Evolutionary conservation across 37 sponge, comb jelly and placozoan genomes (phyloP).

Genomic region (Beroe forskalii): DNA sequence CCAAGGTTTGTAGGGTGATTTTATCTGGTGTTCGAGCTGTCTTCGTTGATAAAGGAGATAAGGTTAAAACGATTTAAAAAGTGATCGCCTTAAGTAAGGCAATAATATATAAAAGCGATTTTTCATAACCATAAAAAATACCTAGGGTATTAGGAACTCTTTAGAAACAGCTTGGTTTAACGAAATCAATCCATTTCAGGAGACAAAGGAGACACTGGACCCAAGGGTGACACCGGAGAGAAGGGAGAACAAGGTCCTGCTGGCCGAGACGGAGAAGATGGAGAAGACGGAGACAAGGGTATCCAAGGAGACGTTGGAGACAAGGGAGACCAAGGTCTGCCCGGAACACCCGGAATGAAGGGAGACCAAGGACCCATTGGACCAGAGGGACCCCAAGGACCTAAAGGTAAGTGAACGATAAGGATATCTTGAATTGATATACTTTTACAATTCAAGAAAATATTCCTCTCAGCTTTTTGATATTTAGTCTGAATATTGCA

Average conservation of each 20-base stretch:
- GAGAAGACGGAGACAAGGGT: constrained; percentile 1
- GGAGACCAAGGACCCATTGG: background rate
- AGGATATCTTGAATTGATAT: background rate
- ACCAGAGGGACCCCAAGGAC: constrained; percentile 25
- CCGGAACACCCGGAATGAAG: constrained; percentile 28
- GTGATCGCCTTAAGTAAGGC: too few species aligned
- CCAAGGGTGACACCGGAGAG: background rate
- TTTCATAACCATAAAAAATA: background rate
- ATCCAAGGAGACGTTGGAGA: background rate
- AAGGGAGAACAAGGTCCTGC: background rate
- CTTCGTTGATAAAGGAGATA: constrained; percentile 20
- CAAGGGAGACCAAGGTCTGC: constrained; percentile 3
- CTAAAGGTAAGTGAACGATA: background rate
- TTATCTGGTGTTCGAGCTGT: background rate
- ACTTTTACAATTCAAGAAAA: background rate
- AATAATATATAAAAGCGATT: too few species aligned
- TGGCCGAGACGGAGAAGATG: background rate
- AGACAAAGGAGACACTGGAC: constrained; percentile 13
- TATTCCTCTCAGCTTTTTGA: too few species aligned
- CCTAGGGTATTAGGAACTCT: background rate
- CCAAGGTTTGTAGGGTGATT: background rate
- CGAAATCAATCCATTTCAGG: too few species aligned
- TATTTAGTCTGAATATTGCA: background rate
- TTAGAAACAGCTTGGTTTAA: background rate
- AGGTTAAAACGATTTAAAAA: too few species aligned